These are phyloP conservation scores for Gordius sp. DNA, from an alignment of 2,888 invertebrate genomes.

Conservation along the genomic window DNA sequence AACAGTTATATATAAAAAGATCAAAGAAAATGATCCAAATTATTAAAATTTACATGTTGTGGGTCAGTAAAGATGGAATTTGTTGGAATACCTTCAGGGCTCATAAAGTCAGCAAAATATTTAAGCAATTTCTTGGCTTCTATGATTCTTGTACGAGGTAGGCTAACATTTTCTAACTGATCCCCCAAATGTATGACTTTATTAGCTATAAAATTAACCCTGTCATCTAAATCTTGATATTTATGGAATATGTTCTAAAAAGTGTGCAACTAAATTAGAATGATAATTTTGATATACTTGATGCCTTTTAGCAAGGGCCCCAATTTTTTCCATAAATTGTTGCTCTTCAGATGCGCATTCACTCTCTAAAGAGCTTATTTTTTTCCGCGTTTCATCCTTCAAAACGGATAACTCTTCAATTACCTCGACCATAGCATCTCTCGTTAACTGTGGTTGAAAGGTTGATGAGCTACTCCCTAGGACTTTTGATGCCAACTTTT, in stretches of 20 bases:
- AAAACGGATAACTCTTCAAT: constrained; percentile 1
- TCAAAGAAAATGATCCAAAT: too few relatives aligned
- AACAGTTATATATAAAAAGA: too few relatives aligned
- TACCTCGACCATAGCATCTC: neutral
- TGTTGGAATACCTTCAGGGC: too few relatives aligned
- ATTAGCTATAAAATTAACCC: constrained; percentile 82
- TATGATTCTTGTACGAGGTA: constrained; percentile 66
- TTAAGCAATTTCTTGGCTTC: constrained; percentile 75
- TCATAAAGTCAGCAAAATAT: constrained; percentile 66
- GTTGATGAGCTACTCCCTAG: constrained; percentile 32
- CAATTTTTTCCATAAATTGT: constrained; percentile 23
- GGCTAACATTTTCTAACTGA: constrained; percentile 80
- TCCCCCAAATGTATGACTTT: constrained; percentile 94
- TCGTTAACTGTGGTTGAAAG: neutral
- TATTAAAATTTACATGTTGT: too few relatives aligned
- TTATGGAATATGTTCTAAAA: constrained; percentile 50
- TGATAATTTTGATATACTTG: constrained; percentile 17
- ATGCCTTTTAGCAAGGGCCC: constrained; percentile 24
- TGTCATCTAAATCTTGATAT: constrained; percentile 69
- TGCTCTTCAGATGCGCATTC: constrained; percentile 24
- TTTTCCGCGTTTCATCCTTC: constrained; percentile 19
- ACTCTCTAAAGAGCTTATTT: constrained; percentile 23
- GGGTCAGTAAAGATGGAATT: too few relatives aligned
- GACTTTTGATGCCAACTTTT: constrained; percentile 63
- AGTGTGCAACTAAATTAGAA: constrained; percentile 14